Percentiles rank a stretch among this genome's conserved stretches.
Conservation (phyloP, 2,113 vertebrate genomes). For the Rutilus rutilus region DNA sequence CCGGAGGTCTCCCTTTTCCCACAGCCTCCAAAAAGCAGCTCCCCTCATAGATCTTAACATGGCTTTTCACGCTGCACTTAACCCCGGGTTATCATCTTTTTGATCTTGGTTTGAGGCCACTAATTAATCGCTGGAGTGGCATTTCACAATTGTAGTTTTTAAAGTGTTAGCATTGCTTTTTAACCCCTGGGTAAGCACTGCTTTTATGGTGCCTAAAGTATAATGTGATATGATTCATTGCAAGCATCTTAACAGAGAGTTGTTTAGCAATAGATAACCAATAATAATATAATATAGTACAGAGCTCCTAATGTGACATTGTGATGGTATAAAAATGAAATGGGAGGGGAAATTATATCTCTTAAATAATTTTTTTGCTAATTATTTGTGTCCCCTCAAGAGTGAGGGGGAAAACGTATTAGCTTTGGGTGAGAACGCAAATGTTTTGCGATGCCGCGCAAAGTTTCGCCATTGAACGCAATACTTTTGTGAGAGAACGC, state of each 20-base stretch:
- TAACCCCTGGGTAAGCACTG: background rate
- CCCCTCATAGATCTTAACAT: background rate
- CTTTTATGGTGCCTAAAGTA: background rate
- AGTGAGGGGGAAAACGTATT: too few relatives aligned
- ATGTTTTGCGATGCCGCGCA: background rate
- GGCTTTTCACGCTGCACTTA: background rate
- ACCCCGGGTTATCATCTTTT: constrained; percentile 16
- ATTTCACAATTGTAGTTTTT: background rate
- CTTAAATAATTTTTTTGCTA: too few relatives aligned
- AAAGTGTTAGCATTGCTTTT: background rate
- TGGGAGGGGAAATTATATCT: too few relatives aligned
- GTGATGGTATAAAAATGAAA: too few relatives aligned
- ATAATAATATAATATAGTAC: background rate
- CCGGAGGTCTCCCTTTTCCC: background rate
- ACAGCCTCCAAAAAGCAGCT: background rate
- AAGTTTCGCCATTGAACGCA: background rate
- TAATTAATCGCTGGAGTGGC: background rate
- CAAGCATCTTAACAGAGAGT: background rate
- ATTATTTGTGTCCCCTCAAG: too few relatives aligned
- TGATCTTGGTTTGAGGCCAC: constrained; percentile 1
- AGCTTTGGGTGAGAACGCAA: background rate
- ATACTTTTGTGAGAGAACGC: background rate
- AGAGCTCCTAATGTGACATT: too few relatives aligned
- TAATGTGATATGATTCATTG: background rate
- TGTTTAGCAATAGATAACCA: background rate